A percentile compares a stretch with the other conserved stretches of the same genome.
Conservation (phyloP, 2,113 vertebrate genomes). For the Mesoclemmys tuberculata region DNA sequence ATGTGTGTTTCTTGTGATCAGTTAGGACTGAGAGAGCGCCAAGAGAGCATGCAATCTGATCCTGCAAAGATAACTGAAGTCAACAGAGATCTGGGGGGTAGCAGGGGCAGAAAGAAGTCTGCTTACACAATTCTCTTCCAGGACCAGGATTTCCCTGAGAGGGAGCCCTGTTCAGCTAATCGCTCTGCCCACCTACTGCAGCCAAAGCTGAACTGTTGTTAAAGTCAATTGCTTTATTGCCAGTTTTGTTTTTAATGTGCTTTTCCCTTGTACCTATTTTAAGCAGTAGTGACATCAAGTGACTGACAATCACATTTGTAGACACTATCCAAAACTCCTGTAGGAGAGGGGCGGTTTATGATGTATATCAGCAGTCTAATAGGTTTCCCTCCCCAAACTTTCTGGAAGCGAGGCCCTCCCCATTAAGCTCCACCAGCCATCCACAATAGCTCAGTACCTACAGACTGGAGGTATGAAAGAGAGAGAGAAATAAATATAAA, state of each 20-base stretch:
- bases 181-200: background rate
- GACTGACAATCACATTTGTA: background rate
- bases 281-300: background rate
- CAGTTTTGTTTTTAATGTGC: background rate
- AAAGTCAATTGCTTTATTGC: background rate
- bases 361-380: background rate
- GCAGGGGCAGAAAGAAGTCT: background rate
- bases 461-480: background rate
- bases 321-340: rapidly evolving
- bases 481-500: background rate
- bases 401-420: background rate
- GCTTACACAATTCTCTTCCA: background rate
- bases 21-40: background rate
- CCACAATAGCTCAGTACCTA: background rate
- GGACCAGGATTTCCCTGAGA: background rate
- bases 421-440: background rate
- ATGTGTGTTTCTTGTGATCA: background rate
- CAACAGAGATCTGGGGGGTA: too few relatives aligned
- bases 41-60: background rate
- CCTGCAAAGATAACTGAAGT: background rate
- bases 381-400: background rate
- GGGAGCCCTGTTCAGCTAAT: rapidly evolving
- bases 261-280: background rate
- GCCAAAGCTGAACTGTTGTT: background rate
- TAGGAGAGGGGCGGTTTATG: background rate